Base-by-base conservation (phyloP, 2,113 vertebrate genomes). In the Xenus cinereus region DNA sequence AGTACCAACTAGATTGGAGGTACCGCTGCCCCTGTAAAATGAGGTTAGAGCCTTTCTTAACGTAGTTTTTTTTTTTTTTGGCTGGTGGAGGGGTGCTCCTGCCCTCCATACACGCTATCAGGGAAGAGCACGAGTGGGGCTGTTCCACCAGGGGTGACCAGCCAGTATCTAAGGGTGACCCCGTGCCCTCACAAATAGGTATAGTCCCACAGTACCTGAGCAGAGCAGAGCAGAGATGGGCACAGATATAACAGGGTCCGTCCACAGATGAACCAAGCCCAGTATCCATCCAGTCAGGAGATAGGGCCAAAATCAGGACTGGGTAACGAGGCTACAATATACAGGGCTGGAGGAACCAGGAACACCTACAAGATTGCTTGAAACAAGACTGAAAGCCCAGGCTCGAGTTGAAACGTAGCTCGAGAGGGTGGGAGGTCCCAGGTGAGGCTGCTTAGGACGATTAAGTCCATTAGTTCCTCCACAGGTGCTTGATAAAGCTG, bases 291-390 rank as follows among this genome's bases (percentile, higher is more conserved):
- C 7, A 4, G 27, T 9, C 4, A 10, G 35, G 14, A 69, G 19
- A 41, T 0, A 8, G 8, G 37, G 26, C 11, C 30, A 68, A 43
- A 50, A 45, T 16, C 46, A 66, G 10, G 39, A 30, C 39, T 19
- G 11, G 23, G 7, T 20, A 59, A 48, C 5, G n/a, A 45, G 1
- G 30, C 46, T 35, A 28, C 12, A 7, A 50, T 3, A 14, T 0
- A 4, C 2, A 35, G 17, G 5, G 39, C 50, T 57, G 27, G 66
- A 72, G 14, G 12, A 48, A 77, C 9, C 26, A 67, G 5, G 3
- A 68, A 30, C 16, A 33, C 59, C 33, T 45, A 20, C 15, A 4
- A 19, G 5, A 19, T 10, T 18, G 12, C 20, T 41, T 62, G 53
- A 63, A 86, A 15, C 26, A 80, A 54, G 37, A 12, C 10, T 9